phyloP scores from a whole-genome alignment of 2,888 invertebrate genomes.

The Adineta ricciae region DNA sequence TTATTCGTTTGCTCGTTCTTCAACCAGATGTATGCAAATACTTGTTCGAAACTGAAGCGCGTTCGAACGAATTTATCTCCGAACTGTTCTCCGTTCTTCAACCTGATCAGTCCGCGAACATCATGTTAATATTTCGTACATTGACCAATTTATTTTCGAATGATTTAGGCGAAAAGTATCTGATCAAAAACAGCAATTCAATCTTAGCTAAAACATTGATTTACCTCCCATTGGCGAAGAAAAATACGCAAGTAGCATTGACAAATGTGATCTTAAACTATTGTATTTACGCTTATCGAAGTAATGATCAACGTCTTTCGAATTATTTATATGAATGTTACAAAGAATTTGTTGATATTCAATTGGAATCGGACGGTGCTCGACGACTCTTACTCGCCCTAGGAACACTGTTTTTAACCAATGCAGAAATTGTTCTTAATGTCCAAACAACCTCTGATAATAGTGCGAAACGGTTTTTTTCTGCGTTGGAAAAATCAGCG shows the following conservation, averaged over 20 bases:
- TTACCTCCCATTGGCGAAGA: background rate
- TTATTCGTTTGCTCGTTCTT: background rate
- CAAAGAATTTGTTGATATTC: background rate
- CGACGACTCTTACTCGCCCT: background rate
- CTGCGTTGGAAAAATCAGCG: background rate
- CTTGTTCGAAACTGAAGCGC: background rate
- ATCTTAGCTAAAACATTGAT: background rate
- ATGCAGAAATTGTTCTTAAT: background rate
- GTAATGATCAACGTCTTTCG: constrained; percentile 2
- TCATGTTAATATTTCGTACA: background rate
- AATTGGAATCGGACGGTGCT: background rate
- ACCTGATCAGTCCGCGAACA: background rate
- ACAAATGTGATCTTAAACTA: background rate
- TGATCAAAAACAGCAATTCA: background rate
- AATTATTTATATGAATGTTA: constrained; percentile 1
- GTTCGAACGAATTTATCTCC: background rate
- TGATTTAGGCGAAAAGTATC: background rate
- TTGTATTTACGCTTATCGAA: background rate
- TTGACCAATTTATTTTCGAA: background rate
- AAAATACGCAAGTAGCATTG: background rate
- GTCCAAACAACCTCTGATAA: background rate
- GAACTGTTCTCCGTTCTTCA: background rate
- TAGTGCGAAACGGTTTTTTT: background rate
- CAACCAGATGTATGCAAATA: background rate
- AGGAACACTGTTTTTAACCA: background rate